Conservation (phyloP, 2,888 invertebrate genomes). For the Heliconius ethilla region DNA sequence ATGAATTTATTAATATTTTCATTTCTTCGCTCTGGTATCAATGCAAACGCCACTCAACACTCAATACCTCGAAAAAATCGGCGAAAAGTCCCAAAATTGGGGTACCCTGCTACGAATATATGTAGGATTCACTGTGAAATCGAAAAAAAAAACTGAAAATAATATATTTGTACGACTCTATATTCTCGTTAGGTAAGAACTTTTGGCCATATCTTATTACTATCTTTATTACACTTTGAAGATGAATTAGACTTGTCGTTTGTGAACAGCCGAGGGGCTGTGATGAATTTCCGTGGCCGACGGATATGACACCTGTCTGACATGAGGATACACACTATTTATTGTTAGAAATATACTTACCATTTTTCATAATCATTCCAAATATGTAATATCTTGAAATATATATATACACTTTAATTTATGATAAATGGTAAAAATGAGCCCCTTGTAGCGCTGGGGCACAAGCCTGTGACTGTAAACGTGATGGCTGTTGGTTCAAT, state of each 20-base stretch:
- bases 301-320: constrained; percentile 77
- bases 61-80: neutral
- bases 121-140: neutral
- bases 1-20: no score
- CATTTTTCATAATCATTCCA: neutral
- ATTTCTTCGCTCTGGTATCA: no score
- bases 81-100: neutral
- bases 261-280: constrained; percentile 61
- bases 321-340: constrained; percentile 75
- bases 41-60: neutral
- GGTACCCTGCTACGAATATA: neutral
- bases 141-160: neutral
- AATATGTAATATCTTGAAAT: neutral
- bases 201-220: neutral
- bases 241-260: constrained; percentile 50
- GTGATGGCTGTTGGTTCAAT: no score
- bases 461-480: no score
- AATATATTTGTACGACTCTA: neutral
- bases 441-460: no score
- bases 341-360: constrained; percentile 74
- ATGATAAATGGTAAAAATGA: no score
- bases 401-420: no score
- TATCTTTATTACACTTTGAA: constrained; percentile 4
- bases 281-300: constrained; percentile 74
- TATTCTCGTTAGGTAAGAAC: neutral